Evolutionary conservation across 92 coral and sea anemone species (phyloP).

Genomic region (Scolanthus callimorphus): DNA sequence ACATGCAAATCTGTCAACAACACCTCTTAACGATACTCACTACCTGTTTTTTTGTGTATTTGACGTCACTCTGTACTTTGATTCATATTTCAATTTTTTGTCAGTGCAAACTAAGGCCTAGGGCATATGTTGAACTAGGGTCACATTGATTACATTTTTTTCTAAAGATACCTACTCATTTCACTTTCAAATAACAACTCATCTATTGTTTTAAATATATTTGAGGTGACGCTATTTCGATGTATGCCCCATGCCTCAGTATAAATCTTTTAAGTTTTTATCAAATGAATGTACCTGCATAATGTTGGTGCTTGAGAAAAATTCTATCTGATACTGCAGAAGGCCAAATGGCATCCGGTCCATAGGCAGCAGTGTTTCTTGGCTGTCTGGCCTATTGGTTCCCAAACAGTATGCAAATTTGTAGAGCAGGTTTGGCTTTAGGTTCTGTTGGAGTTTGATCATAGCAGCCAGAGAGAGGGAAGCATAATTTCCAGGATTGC

Average conservation of each 20-base stretch:
- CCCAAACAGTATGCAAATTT: slow-evolving; percentile 9
- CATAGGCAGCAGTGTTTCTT: slow-evolving; percentile 28
- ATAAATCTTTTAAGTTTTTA: not conserved
- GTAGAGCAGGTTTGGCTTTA: slow-evolving; percentile 24
- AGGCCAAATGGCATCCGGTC: slow-evolving; percentile 80
- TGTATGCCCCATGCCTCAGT: not conserved
- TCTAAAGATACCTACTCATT: no score
- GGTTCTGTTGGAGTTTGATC: slow-evolving; percentile 12
- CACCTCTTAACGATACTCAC: no score
- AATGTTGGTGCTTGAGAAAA: slow-evolving; percentile 52
- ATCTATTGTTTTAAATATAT: no score
- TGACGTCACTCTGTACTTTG: no score
- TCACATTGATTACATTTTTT: no score
- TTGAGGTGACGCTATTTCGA: no score
- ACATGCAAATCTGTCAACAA: no score
- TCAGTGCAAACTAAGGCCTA: no score
- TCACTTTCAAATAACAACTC: no score
- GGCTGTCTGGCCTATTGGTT: not conserved
- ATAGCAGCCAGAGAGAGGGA: slow-evolving; percentile 27
- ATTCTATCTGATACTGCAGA: slow-evolving; percentile 50
- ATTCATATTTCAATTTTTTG: no score
- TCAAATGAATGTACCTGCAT: slow-evolving; percentile 66
- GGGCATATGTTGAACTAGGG: no score
- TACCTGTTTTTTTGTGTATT: no score
- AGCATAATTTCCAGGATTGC: slow-evolving; percentile 11